These are phyloP conservation scores for Aplocera efformata DNA, from an alignment of 2,888 invertebrate genomes.

Conservation along the genomic window DNA sequence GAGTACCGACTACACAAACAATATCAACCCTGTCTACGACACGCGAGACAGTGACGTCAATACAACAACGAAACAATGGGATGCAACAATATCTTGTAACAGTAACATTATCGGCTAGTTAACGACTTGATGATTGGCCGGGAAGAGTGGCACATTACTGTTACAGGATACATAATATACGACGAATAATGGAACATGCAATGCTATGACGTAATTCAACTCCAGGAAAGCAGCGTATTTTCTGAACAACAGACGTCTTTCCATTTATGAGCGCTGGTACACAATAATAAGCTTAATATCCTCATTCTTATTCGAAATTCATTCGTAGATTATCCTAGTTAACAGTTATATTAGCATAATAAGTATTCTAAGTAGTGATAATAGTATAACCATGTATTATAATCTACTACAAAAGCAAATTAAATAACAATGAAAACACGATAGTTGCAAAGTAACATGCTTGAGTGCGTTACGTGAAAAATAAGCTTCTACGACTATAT, in stretches of 20 bases:
- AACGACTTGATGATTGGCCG: conserved; percentile 1
- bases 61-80: conserved; percentile 30
- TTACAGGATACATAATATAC: conserved; percentile 31
- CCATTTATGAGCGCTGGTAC: conserved; percentile 11
- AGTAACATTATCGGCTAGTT: conserved; percentile 17
- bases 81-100: conserved; percentile 31
- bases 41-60: conserved; percentile 34
- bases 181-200: conserved; percentile 28
- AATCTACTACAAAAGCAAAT: conserved; percentile 13
- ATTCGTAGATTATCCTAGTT: conserved; percentile 19
- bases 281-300: conserved; percentile 11
- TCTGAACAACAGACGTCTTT: conserved; percentile 14
- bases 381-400: too few relatives aligned
- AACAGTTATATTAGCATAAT: conserved; percentile 9
- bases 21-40: conserved; percentile 49
- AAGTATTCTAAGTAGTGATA: conserved; percentile 12
- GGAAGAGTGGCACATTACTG: conserved; percentile 20
- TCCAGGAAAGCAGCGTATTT: conserved; percentile 23
- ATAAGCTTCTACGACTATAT: conserved; percentile 21
- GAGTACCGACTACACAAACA: conserved; percentile 37
- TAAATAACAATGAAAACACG: conserved; percentile 15
- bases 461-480: conserved; percentile 22
- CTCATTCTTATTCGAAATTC: conserved; percentile 9
- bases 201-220: conserved; percentile 16
- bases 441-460: conserved; percentile 24